These are phyloP conservation scores for Pseudopodoces humilis DNA, from an alignment of 2,113 vertebrate species.

Conservation along the genomic window DNA sequence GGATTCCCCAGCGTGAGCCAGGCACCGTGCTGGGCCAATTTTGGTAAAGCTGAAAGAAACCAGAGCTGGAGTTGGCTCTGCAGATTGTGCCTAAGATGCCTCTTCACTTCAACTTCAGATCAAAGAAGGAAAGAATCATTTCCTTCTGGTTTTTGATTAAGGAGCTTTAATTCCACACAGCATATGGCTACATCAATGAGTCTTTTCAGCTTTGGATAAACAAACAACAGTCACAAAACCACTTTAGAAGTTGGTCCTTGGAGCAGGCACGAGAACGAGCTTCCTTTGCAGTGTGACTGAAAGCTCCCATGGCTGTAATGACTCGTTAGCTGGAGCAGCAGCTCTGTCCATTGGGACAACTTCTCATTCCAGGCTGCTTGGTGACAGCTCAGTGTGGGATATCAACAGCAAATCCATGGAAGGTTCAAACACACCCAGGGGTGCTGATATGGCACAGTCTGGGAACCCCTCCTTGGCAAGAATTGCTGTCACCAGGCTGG, in stretches of 20 bases:
- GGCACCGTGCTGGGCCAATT: background rate
- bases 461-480: fast-evolving
- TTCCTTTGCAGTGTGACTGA: background rate
- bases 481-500: fast-evolving
- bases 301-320: fast-evolving
- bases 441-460: background rate
- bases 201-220: background rate
- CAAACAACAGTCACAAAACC: background rate
- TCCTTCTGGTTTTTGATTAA: background rate
- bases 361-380: background rate
- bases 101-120: background rate
- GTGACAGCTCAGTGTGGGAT: background rate
- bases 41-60: background rate
- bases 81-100: background rate
- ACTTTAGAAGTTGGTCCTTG: background rate
- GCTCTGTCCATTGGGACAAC: background rate
- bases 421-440: background rate
- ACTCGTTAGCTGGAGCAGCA: background rate
- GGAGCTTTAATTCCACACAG: background rate
- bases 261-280: background rate
- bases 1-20: background rate
- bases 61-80: background rate
- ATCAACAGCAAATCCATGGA: background rate
- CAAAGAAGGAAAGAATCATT: background rate
- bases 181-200: background rate